phyloP scores from a whole-genome alignment of 1,140 invertebrate species.

The Steinernema feltiae region DNA sequence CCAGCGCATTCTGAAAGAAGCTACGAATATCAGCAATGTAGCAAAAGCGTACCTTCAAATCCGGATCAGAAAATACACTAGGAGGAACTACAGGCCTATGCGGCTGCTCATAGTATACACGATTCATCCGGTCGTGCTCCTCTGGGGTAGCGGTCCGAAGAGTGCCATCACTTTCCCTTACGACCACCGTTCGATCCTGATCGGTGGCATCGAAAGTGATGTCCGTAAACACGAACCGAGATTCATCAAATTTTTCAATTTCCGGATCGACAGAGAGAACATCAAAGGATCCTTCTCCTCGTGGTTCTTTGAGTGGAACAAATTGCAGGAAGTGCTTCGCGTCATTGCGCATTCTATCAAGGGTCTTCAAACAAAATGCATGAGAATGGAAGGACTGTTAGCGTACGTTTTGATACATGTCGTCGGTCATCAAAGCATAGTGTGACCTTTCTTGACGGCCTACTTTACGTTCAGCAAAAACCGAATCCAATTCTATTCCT shows the following conservation, averaged over 20 bases:
- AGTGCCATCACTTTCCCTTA: constrained; percentile 77
- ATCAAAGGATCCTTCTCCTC: constrained; percentile 59
- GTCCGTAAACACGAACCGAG: constrained; percentile 78
- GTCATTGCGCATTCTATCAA: constrained; percentile 63
- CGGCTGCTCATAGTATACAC: constrained; percentile 74
- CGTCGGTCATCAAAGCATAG: constrained; percentile 79
- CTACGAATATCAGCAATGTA: constrained; percentile 37
- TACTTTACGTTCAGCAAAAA: constrained; percentile 66
- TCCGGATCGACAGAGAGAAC: constrained; percentile 71
- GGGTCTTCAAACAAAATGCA: constrained; percentile 48
- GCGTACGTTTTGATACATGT: constrained; percentile 69
- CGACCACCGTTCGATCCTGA: constrained; percentile 72
- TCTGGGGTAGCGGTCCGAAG: constrained; percentile 72
- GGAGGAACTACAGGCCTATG: constrained; percentile 69
- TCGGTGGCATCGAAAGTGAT: constrained; percentile 72
- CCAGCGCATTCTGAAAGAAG: constrained; percentile 64
- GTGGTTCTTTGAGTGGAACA: constrained; percentile 74
- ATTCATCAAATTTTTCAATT: constrained; percentile 67
- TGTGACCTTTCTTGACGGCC: constrained; percentile 63
- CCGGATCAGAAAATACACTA: constrained; percentile 72
- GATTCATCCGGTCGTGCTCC: constrained; percentile 73
- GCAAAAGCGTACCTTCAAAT: constrained; percentile 64
- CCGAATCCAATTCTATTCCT: constrained; percentile 68
- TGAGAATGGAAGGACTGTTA: constrained; percentile 37
- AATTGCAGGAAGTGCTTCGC: constrained; percentile 72